phyloP scores from a whole-genome alignment of 2,888 invertebrate species.

The Drosophila niveifrons region DNA sequence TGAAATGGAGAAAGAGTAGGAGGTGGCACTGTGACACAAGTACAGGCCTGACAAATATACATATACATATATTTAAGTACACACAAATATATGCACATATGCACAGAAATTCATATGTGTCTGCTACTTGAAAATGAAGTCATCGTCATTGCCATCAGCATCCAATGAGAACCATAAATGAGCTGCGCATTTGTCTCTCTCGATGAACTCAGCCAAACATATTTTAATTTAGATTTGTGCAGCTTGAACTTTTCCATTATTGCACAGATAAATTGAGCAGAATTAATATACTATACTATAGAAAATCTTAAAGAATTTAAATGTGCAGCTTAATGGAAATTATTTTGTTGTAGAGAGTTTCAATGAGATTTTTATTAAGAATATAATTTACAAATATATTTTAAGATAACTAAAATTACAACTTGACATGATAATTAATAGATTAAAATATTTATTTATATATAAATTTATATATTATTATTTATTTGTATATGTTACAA shows the following conservation, averaged over 20 bases:
- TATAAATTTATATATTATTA: background rate
- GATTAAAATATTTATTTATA: background rate
- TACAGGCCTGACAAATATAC: slow-evolving; percentile 66
- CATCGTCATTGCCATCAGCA: slow-evolving; percentile 46
- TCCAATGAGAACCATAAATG: slow-evolving; percentile 51
- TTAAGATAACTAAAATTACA: no score
- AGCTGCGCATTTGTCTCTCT: slow-evolving; percentile 33
- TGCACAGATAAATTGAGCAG: background rate
- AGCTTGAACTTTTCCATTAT: slow-evolving; percentile 18
- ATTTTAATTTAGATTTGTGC: slow-evolving; percentile 20
- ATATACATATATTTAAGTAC: slow-evolving; percentile 12
- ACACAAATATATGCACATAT: slow-evolving; percentile 3
- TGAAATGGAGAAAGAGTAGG: slow-evolving; percentile 41
- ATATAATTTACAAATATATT: no score
- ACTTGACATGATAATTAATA: no score
- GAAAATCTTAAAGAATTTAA: background rate
- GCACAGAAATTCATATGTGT: background rate
- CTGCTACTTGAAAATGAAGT: slow-evolving; percentile 57
- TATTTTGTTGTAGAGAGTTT: background rate
- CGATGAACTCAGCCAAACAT: slow-evolving; percentile 7
- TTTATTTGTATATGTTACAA: no score
- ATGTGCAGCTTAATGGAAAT: background rate
- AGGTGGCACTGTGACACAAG: slow-evolving; percentile 45
- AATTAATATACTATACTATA: background rate
- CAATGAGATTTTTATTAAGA: no score